Base-by-base conservation (phyloP, 1,140 invertebrate genomes). In the Heliconius eleuchia region DNA sequence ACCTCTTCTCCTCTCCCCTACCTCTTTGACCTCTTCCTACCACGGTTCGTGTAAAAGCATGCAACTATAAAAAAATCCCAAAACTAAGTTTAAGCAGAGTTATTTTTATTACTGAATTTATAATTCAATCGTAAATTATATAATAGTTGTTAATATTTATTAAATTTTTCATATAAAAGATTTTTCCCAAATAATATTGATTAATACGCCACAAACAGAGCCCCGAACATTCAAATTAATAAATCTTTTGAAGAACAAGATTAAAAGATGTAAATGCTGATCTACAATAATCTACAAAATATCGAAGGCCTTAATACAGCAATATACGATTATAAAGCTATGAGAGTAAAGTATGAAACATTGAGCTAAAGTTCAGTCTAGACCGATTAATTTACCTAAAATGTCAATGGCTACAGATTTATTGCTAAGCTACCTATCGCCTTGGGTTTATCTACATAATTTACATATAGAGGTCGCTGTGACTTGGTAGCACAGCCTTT, bases 311-410 rank as follows among this genome's bases (percentile, higher is more conserved):
- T 73, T 73, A 19, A 18, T 46, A 39, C 39, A 73, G 71, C 71
- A 42, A 46, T 39, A 39, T 39, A 39, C 37, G 37, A 46, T 73
- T 73, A 66, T 66, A 66, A 66, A 7, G 57, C 57, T 30, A 27
- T 66, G 23, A 66, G 57, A 66, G 57, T 66, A 30, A 66, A 66
- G 57, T 66, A 71, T 71, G 70, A 71, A 34, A 39, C 37, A 71
- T 71, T 39, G 37, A 71, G 70, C 30, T 71, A 71, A 39, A 71
- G 70, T 71, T 71, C 70, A 71, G 70, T 71, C 70, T 71, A 71
- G 70, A 71, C 70, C 70, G 70, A 71, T 71, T 71, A 71, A 71
- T 71, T 71, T 71, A 71, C 70, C 70, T 71, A 71, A 71, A 71
- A 71, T 71, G 70, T 71, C 70, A 71, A 71, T 71, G 37, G 70